Evolutionary conservation across 2,888 invertebrate species (phyloP), one percentile per base, ranked within the genome.

Genomic region (Deilephila porcellus): DNA sequence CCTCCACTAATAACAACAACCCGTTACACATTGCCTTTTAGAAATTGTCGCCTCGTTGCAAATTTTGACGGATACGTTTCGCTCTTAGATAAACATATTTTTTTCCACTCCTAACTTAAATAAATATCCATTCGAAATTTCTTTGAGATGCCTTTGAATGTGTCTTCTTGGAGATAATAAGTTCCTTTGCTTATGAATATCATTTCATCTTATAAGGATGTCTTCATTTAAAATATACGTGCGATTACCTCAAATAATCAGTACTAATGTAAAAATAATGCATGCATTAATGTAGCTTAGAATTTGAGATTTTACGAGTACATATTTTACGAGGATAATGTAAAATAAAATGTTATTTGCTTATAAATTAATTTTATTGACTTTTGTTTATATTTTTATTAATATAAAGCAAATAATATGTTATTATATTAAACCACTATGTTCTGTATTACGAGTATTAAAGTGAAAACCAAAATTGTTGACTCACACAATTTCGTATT

Each of bases 1-100:
- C 86, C 83, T 83, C 84, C 78, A 81, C 86, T 90, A 91, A 83
- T 86, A 84, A 89, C 91, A 93, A 92, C 89, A 84, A 85, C 84
- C 86, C 88, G 83, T 88, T 86, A 83, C 85, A 82, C 88, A 85
- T 89, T 86, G 74, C 80, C 81, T 85, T 85, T 88, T 88, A 85
- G 80, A 79, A 81, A 85, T 85, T 86, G 85, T 84, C 84, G 84
- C 76, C 83, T 86, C 85, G 81, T 82, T 80, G 80, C 78, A 80
- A 80, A 76, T 79, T 76, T 78, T 75, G 76, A 74, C 73, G 73
- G 79, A 79, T 76, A 77, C 73, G 76, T 79, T 79, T 82, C 83
- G 74, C 70, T 73, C 78, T 80, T 80, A 84, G 81, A 82, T 86
- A 88, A 89, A 89, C 81, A 87, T 73, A n/a, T n/a, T n/a, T 7